Evolutionary conservation across 1,140 invertebrate genomes (phyloP), one percentile per base, ranked within the genome.

Genomic region (Ylistrum balloti): DNA sequence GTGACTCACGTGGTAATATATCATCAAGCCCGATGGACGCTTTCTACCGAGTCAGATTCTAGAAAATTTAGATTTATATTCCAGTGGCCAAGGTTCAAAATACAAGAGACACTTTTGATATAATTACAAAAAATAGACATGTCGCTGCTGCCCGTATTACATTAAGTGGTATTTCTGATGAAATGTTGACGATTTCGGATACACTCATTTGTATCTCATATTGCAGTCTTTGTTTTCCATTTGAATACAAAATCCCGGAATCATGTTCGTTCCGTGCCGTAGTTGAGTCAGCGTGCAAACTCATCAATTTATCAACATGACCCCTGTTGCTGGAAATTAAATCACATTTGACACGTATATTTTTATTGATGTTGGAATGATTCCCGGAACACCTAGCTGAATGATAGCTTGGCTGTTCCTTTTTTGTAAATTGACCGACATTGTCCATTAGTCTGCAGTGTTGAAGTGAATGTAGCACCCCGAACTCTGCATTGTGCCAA

Each of bases 31-130:
- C 56, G 22, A 74, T 74, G 56, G 5, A 74, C n/a, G 56, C 56
- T n/a, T 74, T 74, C 28, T 74, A 74, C 56, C 56, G 56, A 74
- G 22, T 74, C 56, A 74, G 56, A 74, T 74, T 74, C 56, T 28
- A 74, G 56, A 74, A 74, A n/a, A 74, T 74, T 74, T n/a, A 74
- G 56, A 74, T 74, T 74, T 74, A 74, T 74, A 74, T 74, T 74
- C 56, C 22, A 74, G 11, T n/a, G 56, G 22, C 56, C 56, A 74
- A 74, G 22, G 56, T n/a, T 74, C 56, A 17, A 74, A 74, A 7
- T 74, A 74, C 56, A 74, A 28, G 17, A 74, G 17, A 74, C 56
- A 5, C 2, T 74, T 74, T 74, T 74, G 56, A n/a, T 74, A n/a
- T 74, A n/a, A 74, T 74, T 74, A 74, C 15, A 56, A 56, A 56